Base-by-base conservation (phyloP, 1,140 invertebrate species). In the Pollicipes pollicipes region DNA sequence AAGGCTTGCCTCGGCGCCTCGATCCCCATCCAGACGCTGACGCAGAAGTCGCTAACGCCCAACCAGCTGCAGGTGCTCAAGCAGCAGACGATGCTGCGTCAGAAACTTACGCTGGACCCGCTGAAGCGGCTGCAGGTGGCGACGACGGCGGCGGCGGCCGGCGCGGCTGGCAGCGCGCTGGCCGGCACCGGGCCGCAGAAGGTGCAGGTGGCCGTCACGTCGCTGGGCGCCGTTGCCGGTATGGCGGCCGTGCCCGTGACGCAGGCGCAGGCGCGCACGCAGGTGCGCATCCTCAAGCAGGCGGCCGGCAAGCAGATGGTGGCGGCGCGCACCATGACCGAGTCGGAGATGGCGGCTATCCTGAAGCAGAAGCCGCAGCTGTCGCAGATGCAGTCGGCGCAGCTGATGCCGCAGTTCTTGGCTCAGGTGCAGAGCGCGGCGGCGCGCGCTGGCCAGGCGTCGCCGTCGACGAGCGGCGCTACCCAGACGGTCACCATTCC, bases 321-420 rank as follows among this genome's bases (percentile, higher is more conserved):
- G 30, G 81, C 79, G 69, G 82, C 79, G 72, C 83, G 82, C 69
- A 83, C 84, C 26, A 75, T 78, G 66, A 83, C 87, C 0, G 86
- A 89, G 28, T 82, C 83, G 29, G 88, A 90, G 76, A 85, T 90
- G 82, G 83, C 85, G 17, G 84, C 87, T 17, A 72, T 90, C 27
- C 78, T 90, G 0, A 89, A 89, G 74, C 81, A 85, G 27, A 87
- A 88, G 72, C 82, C 85, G 28, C 83, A 84, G 31, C 75, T 84
- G 64, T 81, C 84, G 68, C 63, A 6, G 71, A 73, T 70, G 75
- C 76, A 72, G 75, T 73, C 68, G 73, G 73, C 58, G 70, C 70
- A 24, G 45, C 71, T 71, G 73, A 74, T 69, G 73, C 77, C 71
- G 70, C 75, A 45, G 73, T 75, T 67, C 78, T 76, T 75, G 80